These are phyloP conservation scores for Cyanoramphus novaezelandiae DNA, from an alignment of 2,113 vertebrate genomes.

Conservation along the genomic window DNA sequence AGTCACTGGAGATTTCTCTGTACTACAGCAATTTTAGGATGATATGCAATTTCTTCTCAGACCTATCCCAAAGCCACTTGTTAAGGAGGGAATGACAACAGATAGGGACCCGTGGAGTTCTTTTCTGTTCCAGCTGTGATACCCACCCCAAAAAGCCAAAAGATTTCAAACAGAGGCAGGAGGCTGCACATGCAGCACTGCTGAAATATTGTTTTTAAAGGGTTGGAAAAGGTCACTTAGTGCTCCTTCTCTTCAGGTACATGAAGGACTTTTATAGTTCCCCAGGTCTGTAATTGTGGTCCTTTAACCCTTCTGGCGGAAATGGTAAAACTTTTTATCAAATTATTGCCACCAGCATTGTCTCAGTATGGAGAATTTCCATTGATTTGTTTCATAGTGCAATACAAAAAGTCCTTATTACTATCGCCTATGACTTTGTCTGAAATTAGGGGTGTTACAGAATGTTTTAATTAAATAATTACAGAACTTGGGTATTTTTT, in stretches of 20 bases:
- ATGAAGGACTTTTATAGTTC: neutral
- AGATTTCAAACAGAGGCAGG: neutral
- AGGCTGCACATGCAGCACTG: neutral
- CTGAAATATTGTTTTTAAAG: neutral
- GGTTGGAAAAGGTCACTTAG: neutral
- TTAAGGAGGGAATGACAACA: neutral
- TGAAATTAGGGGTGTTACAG: neutral
- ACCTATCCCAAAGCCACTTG: neutral
- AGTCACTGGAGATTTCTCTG: neutral
- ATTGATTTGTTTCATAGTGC: neutral
- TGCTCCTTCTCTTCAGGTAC: neutral
- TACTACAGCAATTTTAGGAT: neutral
- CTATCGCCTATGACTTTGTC: neutral
- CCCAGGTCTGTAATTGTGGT: neutral
- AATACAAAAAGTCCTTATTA: neutral
- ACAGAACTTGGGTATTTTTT: neutral
- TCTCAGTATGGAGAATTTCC: neutral
- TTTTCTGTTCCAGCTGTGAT: neutral
- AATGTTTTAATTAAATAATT: neutral
- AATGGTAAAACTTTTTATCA: neutral
- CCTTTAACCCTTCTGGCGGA: neutral
- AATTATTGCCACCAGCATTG: neutral
- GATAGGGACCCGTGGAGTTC: neutral
- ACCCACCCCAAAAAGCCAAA: neutral
- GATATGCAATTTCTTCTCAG: neutral